phyloP scores from a whole-genome alignment of 2,797 vertebrate species.

The Hoplostethus mediterraneus region DNA sequence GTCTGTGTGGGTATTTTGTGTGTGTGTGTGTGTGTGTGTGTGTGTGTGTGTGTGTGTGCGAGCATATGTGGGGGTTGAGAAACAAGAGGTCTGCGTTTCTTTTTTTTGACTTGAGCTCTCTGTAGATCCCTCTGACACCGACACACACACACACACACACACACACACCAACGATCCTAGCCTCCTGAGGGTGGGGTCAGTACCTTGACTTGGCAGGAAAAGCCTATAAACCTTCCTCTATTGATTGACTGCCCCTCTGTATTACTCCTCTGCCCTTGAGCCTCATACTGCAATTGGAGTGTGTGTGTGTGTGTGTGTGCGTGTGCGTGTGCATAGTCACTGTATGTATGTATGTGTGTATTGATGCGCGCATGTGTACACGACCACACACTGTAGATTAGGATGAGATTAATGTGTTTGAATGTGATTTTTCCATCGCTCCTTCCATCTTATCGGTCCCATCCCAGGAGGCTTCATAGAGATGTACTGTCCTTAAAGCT shows the following conservation, averaged over 20 bases:
- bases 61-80: slow-evolving; percentile 27
- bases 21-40: slow-evolving; percentile 30
- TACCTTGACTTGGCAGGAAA: slow-evolving; percentile 74
- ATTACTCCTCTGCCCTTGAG: slow-evolving; percentile 77
- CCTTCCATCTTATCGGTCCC: slow-evolving; percentile 31
- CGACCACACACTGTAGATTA: slow-evolving; percentile 63
- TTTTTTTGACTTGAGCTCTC: slow-evolving; percentile 20
- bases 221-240: slow-evolving; percentile 74
- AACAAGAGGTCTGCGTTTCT: slow-evolving; percentile 46
- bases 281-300: slow-evolving; percentile 60
- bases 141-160: slow-evolving; percentile 12
- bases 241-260: slow-evolving; percentile 72
- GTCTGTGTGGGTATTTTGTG: neutral
- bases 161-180: slow-evolving; percentile 1
- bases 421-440: slow-evolving; percentile 46
- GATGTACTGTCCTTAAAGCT: neutral
- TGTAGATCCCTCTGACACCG: slow-evolving; percentile 28
- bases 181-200: slow-evolving; percentile 58
- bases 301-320: slow-evolving; percentile 17
- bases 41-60: slow-evolving; percentile 23
- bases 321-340: slow-evolving; percentile 19
- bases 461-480: neutral
- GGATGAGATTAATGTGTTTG: slow-evolving; percentile 78
- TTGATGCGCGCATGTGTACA: slow-evolving; percentile 25
- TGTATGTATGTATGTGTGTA: slow-evolving; percentile 19